Conservation (phyloP, 2,113 vertebrate genomes). For the Nibea albiflora region DNA sequence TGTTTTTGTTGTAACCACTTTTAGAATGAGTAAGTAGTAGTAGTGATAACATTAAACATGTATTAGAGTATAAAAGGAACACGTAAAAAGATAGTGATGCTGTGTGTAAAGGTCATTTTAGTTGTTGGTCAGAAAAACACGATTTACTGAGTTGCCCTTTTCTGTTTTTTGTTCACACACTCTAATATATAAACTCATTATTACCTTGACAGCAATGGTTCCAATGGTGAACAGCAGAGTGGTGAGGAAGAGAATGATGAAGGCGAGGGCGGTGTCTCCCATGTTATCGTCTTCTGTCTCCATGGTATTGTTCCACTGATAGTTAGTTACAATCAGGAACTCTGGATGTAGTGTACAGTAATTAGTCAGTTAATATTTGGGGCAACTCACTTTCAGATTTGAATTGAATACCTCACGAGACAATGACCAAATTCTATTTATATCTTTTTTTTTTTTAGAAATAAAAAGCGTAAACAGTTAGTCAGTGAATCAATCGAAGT, state of each 20-base stretch:
- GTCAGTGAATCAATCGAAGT: background rate
- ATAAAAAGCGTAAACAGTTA: too few relatives aligned
- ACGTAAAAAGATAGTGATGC: too few relatives aligned
- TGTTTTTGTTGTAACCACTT: too few relatives aligned
- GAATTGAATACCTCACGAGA: background rate
- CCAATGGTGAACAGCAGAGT: constrained; percentile 89
- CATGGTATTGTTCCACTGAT: background rate
- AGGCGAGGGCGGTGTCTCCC: constrained; percentile 84
- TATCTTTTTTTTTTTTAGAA: background rate
- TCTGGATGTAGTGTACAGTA: constrained; percentile 15
- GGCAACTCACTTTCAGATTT: background rate
- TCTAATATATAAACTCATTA: background rate
- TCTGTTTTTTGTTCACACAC: too few relatives aligned
- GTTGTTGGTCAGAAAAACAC: too few relatives aligned
- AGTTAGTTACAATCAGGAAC: background rate
- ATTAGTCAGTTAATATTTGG: background rate
- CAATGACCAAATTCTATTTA: background rate
- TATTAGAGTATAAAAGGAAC: too few relatives aligned
- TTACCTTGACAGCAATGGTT: constrained; percentile 89
- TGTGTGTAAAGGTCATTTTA: too few relatives aligned
- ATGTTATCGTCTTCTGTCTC: constrained; percentile 76
- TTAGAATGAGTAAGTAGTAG: too few relatives aligned
- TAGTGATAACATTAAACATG: too few relatives aligned
- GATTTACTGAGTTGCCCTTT: too few relatives aligned
- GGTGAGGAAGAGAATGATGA: constrained; percentile 90